Evolutionary conservation across 2,888 invertebrate species (phyloP).

Genomic region (Griposia aprilina): DNA sequence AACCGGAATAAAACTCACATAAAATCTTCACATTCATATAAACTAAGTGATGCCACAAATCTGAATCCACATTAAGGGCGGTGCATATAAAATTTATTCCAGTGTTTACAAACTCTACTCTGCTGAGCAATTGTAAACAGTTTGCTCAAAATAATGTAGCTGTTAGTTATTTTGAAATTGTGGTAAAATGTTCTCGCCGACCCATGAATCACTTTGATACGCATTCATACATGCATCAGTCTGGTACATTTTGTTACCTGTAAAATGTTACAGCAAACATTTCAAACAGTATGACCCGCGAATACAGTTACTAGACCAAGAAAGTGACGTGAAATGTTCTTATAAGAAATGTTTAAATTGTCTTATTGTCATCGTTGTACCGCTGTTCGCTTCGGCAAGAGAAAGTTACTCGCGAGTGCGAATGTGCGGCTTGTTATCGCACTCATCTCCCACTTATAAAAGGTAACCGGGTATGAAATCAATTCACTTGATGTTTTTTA

Average conservation of each 20-base stretch:
- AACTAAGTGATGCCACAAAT: slow-evolving; percentile 43
- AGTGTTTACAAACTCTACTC: slow-evolving; percentile 53
- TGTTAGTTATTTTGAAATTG: slow-evolving; percentile 44
- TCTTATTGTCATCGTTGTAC: slow-evolving; percentile 59
- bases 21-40: slow-evolving; percentile 29
- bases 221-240: slow-evolving; percentile 35
- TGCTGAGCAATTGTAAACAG: slow-evolving; percentile 45
- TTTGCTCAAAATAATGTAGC: slow-evolving; percentile 39
- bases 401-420: slow-evolving; percentile 59
- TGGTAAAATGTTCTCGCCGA: slow-evolving; percentile 23
- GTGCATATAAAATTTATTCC: slow-evolving; percentile 33
- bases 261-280: slow-evolving; percentile 22
- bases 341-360: slow-evolving; percentile 52
- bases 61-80: slow-evolving; percentile 35
- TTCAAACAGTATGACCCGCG: slow-evolving; percentile 12
- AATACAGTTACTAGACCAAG: slow-evolving; percentile 34
- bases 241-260: slow-evolving; percentile 16
- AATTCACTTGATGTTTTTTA: slow-evolving; percentile 46
- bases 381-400: slow-evolving; percentile 41
- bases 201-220: slow-evolving; percentile 42
- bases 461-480: slow-evolving; percentile 58
- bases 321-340: slow-evolving; percentile 44
- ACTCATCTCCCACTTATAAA: slow-evolving; percentile 47
- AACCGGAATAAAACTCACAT: slow-evolving; percentile 42
- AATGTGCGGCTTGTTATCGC: slow-evolving; percentile 52